A percentile compares a stretch with the other conserved stretches of the same genome.
Evolutionary conservation across 1,140 invertebrate species (phyloP).

Genomic region (Nephila pilipes): DNA sequence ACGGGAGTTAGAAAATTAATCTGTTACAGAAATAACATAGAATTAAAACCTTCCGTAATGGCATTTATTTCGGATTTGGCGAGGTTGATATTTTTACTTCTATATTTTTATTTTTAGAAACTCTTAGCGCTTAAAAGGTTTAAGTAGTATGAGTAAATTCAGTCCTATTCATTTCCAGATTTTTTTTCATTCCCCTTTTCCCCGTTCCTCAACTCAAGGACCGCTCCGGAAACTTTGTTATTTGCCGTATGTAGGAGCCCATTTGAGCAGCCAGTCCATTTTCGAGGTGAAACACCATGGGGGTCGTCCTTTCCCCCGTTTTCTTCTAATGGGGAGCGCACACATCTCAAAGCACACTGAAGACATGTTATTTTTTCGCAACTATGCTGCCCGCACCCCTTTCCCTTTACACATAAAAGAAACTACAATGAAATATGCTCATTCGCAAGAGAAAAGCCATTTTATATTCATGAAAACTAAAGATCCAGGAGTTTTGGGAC

Average conservation of each 20-base stretch:
- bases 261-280: constrained; percentile 14
- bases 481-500: constrained; percentile 55
- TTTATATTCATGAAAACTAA: constrained; percentile 76
- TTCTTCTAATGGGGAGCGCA: neutral
- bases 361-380: constrained; percentile 40
- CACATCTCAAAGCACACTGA: constrained; percentile 46
- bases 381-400: neutral
- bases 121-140: neutral
- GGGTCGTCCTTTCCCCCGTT: neutral
- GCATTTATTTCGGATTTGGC: neutral
- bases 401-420: constrained; percentile 47
- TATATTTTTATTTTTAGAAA: neutral
- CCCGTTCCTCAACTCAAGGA: neutral
- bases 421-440: constrained; percentile 54
- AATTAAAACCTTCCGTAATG: neutral
- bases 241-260: neutral
- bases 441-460: constrained; percentile 45
- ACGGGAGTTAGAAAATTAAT: no score
- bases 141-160: neutral
- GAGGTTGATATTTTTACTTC: neutral
- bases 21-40: no score
- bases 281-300: neutral
- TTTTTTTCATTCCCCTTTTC: neutral
- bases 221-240: constrained; percentile 2
- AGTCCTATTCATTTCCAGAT: neutral